Evolutionary conservation across 2,797 vertebrate species (phyloP).

Genomic region (Babyrousa celebensis): DNA sequence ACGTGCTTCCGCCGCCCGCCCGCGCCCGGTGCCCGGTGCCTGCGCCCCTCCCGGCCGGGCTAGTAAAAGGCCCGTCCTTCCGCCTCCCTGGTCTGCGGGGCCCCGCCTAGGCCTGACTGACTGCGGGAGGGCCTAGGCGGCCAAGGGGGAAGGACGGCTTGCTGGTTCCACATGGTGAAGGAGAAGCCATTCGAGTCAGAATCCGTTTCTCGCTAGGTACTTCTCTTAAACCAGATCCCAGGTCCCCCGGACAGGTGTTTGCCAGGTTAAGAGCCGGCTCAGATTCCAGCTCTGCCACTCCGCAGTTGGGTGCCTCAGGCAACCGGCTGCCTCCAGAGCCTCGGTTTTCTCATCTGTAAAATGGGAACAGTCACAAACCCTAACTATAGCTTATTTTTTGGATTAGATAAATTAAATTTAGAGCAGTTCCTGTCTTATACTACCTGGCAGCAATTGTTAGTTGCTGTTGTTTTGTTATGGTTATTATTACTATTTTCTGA

Average conservation of each 20-base stretch:
- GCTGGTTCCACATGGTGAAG: conserved; percentile 84
- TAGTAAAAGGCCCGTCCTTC: conserved; percentile 88
- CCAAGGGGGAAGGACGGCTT: conserved; percentile 71
- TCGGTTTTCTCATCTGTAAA: conserved; percentile 48
- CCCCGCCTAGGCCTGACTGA: neutral
- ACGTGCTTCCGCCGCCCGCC: conserved; percentile 91
- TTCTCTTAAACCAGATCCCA: neutral
- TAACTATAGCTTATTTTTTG: neutral
- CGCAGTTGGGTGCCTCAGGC: neutral
- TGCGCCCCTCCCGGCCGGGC: conserved; percentile 85
- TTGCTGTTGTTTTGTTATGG: neutral
- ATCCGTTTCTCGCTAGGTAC: neutral
- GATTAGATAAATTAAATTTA: neutral
- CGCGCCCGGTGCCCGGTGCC: conserved; percentile 83
- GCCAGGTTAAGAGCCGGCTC: neutral
- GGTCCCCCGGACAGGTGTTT: neutral
- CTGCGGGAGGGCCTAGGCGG: neutral
- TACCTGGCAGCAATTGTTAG: neutral
- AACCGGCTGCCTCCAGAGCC: neutral
- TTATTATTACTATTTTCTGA: neutral
- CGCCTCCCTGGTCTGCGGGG: neutral
- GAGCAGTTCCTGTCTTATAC: neutral
- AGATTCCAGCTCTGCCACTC: neutral
- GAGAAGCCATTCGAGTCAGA: neutral
- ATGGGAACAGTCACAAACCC: neutral